Evolutionary conservation across 2,797 vertebrate genomes (phyloP).

Genomic region (Garrulus glandarius): DNA sequence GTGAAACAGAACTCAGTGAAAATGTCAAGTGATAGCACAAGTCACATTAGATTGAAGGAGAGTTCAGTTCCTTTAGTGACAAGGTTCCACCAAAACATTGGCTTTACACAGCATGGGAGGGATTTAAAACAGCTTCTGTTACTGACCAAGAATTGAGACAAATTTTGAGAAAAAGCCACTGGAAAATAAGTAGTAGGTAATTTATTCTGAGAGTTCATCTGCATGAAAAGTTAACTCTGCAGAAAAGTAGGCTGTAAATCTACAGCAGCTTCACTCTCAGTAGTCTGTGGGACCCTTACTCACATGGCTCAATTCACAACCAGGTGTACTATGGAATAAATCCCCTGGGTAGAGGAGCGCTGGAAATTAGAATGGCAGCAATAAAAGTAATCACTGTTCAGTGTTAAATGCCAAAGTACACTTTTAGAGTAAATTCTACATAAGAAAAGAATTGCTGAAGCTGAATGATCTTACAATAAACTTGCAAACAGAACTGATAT

Average conservation of each 20-base stretch:
- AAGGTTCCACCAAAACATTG: background rate
- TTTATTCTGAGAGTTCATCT: background rate
- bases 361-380: background rate
- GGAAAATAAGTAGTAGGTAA: background rate
- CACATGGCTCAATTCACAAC: background rate
- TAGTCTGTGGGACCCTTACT: background rate
- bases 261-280: background rate
- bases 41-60: background rate
- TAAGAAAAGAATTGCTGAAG: background rate
- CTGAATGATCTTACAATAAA: background rate
- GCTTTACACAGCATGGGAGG: background rate
- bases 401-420: conserved; percentile 9
- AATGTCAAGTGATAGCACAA: background rate
- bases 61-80: background rate
- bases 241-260: background rate
- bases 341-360: background rate
- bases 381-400: background rate
- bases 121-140: background rate
- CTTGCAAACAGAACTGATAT: background rate
- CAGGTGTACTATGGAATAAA: background rate
- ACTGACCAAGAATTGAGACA: background rate
- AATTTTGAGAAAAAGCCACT: background rate
- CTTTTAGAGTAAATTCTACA: conserved; percentile 2
- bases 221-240: background rate
- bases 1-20: background rate